A percentile compares a stretch with the other conserved stretches of the same genome.
Conservation (phyloP, 2,888 invertebrate species). For the Osmoderma eremita region DNA sequence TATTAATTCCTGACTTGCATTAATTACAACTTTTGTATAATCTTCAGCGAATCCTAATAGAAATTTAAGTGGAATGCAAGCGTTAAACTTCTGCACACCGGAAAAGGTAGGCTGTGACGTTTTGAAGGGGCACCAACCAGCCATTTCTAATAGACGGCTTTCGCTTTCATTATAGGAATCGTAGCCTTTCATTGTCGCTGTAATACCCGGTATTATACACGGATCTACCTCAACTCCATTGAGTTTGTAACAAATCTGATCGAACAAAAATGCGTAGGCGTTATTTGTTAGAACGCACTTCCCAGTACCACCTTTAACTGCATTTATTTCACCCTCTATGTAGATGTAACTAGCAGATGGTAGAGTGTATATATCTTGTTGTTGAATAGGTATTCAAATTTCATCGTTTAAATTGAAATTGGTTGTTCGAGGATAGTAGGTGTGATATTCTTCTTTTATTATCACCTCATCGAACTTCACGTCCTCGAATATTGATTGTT, state of each 20-base stretch:
- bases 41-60: slow-evolving; percentile 58
- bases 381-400: slow-evolving; percentile 32
- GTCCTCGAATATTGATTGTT: slow-evolving; percentile 21
- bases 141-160: slow-evolving; percentile 49
- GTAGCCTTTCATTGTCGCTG: slow-evolving; percentile 57
- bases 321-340: slow-evolving; percentile 22
- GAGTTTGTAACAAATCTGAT: slow-evolving; percentile 57
- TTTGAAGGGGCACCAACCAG: slow-evolving; percentile 41
- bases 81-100: slow-evolving; percentile 2
- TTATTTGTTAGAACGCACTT: slow-evolving; percentile 48
- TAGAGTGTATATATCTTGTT: slow-evolving; percentile 23
- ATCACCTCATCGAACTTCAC: neutral
- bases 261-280: slow-evolving; percentile 54
- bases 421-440: slow-evolving; percentile 26
- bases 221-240: slow-evolving; percentile 57
- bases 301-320: neutral
- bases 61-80: slow-evolving; percentile 50
- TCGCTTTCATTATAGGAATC: slow-evolving; percentile 52
- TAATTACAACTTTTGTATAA: slow-evolving; percentile 58
- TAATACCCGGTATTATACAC: slow-evolving; percentile 54
- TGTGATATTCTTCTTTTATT: no score
- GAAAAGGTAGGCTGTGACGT: slow-evolving; percentile 1
- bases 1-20: slow-evolving; percentile 59
- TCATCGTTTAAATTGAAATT: slow-evolving; percentile 40
- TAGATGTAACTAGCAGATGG: slow-evolving; percentile 22